These are phyloP conservation scores for Chaetodon trifasciatus DNA, from an alignment of 2,797 vertebrate genomes.

Conservation along the genomic window DNA sequence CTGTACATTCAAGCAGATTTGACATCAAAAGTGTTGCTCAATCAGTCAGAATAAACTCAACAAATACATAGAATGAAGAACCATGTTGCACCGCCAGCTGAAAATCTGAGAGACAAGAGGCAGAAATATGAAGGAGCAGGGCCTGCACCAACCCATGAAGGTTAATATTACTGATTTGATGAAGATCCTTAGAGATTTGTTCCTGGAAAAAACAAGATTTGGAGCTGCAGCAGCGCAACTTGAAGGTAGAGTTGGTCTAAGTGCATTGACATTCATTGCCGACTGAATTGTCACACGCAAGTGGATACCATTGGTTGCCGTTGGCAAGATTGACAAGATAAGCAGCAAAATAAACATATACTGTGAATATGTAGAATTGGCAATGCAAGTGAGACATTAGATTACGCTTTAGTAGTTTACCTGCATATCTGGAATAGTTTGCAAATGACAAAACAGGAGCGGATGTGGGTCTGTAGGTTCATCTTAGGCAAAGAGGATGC, in stretches of 20 bases:
- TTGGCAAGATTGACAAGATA: too few species aligned
- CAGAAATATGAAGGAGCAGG: conserved; percentile 15
- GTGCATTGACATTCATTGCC: background rate
- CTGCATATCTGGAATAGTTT: background rate
- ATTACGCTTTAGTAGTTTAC: background rate
- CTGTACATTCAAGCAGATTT: conserved; percentile 56
- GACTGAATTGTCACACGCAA: background rate
- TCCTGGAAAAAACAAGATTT: conserved; percentile 20
- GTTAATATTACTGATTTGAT: conserved; percentile 19
- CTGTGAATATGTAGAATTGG: background rate
- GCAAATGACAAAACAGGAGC: background rate
- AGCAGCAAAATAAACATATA: background rate
- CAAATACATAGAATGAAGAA: conserved; percentile 27
- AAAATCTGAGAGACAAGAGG: conserved; percentile 27
- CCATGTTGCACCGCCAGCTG: conserved; percentile 19
- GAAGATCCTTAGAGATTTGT: conserved; percentile 36
- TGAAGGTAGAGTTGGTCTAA: conserved; percentile 27
- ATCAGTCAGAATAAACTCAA: conserved; percentile 60
- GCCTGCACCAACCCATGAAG: conserved; percentile 41
- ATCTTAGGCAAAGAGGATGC: conserved; percentile 68
- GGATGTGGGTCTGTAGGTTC: background rate
- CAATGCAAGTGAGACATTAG: background rate
- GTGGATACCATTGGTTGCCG: background rate
- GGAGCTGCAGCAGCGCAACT: conserved; percentile 34
- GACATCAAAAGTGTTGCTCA: conserved; percentile 52